A percentile compares a stretch with the other conserved stretches of the same genome.
phyloP scores from a whole-genome alignment of 2,113 vertebrate genomes.

The Bothrops jararaca region DNA sequence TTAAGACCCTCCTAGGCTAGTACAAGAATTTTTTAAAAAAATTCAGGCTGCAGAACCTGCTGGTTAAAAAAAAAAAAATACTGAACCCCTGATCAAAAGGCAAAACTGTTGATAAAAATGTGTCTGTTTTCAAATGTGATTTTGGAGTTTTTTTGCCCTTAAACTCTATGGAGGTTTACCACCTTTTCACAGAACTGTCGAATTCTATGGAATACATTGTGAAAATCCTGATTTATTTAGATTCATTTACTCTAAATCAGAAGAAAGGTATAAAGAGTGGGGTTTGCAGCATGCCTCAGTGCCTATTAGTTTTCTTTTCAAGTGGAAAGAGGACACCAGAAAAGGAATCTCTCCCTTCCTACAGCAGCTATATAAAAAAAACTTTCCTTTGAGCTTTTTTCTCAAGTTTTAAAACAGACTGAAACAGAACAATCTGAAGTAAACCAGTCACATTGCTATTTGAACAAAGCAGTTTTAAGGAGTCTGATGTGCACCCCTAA shows the following conservation, averaged over 20 bases:
- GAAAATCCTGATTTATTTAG: neutral
- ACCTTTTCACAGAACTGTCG: neutral
- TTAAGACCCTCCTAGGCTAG: neutral
- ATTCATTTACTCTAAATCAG: neutral
- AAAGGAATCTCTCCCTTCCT: neutral
- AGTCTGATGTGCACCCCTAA: neutral
- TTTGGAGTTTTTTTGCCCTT: neutral
- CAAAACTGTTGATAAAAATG: neutral
- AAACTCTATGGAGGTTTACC: neutral
- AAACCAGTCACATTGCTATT: neutral
- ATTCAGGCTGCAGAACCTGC: neutral
- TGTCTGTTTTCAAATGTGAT: neutral
- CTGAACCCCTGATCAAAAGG: neutral
- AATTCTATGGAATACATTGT: neutral
- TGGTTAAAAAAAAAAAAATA: neutral
- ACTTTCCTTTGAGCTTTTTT: neutral
- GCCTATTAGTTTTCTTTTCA: neutral
- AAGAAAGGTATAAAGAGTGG: neutral
- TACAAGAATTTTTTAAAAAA: neutral
- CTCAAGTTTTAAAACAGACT: neutral
- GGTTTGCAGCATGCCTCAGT: neutral
- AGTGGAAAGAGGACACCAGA: neutral
- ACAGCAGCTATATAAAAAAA: neutral
- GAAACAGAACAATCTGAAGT: neutral
- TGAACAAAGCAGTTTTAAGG: neutral